Evolutionary conservation across 2,888 invertebrate species (phyloP).

Genomic region (Ophion slaviceki): DNA sequence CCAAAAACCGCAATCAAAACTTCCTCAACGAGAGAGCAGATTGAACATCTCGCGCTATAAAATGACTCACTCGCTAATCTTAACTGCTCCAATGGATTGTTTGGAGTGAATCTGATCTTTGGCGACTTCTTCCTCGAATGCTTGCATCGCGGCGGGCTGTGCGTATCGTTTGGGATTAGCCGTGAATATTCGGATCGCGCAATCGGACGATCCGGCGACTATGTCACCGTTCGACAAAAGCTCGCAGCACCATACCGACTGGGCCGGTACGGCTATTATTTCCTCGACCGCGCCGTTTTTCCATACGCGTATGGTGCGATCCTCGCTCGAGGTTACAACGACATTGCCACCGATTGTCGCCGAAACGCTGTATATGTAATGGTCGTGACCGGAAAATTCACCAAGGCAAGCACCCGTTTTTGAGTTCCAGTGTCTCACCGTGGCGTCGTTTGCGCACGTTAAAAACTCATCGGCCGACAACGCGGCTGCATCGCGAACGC

Average conservation of each 20-base stretch:
- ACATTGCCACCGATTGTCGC: constrained; percentile 84
- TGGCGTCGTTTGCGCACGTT: constrained; percentile 96
- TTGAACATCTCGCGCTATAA: neutral
- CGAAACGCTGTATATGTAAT: constrained; percentile 90
- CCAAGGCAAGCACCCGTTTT: constrained; percentile 90
- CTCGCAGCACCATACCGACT: constrained; percentile 95
- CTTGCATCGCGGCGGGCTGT: constrained; percentile 85
- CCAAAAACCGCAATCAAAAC: too few species aligned
- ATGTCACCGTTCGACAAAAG: constrained; percentile 94
- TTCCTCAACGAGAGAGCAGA: neutral
- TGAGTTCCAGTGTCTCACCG: constrained; percentile 92
- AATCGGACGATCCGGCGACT: constrained; percentile 92
- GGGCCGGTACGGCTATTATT: constrained; percentile 91
- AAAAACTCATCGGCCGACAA: constrained; percentile 91
- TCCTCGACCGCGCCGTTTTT: constrained; percentile 86
- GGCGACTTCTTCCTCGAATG: constrained; percentile 90
- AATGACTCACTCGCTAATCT: constrained; percentile 90
- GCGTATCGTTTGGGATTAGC: constrained; percentile 89
- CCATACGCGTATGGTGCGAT: constrained; percentile 94
- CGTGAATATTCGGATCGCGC: constrained; percentile 94
- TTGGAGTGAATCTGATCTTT: constrained; percentile 86
- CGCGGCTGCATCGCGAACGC: constrained; percentile 92
- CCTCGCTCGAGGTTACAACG: constrained; percentile 95
- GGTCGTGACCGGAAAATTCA: constrained; percentile 92
- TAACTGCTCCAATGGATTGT: constrained; percentile 89